Conservation (phyloP, 2,888 invertebrate species). For the Aethes cnicana region DNA sequence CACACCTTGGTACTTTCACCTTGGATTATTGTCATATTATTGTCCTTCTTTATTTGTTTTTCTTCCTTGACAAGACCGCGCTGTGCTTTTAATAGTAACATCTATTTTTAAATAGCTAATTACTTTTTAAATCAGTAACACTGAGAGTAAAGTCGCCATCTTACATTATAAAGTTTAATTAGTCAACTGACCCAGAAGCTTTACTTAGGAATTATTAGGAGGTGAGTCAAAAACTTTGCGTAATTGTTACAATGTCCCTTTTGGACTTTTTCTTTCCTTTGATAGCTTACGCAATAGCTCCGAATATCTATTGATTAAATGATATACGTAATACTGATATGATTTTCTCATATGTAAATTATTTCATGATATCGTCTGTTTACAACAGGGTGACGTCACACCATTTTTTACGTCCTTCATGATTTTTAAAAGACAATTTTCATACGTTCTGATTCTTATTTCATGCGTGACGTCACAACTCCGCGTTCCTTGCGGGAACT, state of each 20-base stretch:
- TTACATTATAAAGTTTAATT: conserved; percentile 36
- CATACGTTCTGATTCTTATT: neutral
- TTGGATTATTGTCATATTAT: conserved; percentile 39
- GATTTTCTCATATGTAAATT: conserved; percentile 55
- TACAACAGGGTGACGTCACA: conserved; percentile 12
- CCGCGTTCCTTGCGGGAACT: conserved; percentile 33
- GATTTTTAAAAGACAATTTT: neutral
- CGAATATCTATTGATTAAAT: conserved; percentile 12
- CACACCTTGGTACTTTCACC: conserved; percentile 14
- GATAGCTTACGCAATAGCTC: neutral
- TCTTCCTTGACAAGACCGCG: conserved; percentile 38
- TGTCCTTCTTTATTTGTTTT: conserved; percentile 38
- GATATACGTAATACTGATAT: conserved; percentile 40
- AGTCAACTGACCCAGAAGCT: neutral
- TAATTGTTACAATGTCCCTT: neutral
- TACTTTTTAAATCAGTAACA: conserved; percentile 24
- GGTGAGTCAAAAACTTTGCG: neutral
- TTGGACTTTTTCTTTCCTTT: conserved; percentile 11
- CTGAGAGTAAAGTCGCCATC: conserved; percentile 19
- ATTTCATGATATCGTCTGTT: conserved; percentile 14
- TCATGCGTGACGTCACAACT: conserved; percentile 1
- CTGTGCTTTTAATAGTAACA: conserved; percentile 33
- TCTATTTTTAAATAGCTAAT: conserved; percentile 31
- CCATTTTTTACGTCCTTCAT: neutral
- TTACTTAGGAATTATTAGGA: neutral